phyloP scores from a whole-genome alignment of 2,113 vertebrate genomes.

The Glaucomys volans region DNA sequence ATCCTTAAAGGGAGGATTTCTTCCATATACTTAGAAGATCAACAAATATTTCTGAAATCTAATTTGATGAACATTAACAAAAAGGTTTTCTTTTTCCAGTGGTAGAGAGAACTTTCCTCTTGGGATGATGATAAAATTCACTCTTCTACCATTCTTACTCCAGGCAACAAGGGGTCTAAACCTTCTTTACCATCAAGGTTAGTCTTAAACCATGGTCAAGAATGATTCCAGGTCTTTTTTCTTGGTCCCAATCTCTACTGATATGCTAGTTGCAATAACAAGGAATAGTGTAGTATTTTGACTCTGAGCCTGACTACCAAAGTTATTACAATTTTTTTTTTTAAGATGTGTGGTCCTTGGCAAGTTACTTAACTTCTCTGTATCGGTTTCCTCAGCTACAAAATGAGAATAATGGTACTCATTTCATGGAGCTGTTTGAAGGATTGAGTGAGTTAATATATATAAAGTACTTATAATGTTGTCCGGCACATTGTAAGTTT shows the following conservation, averaged over 20 bases:
- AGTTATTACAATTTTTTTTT: background rate
- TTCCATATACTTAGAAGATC: background rate
- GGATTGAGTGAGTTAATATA: background rate
- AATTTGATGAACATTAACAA: constrained; percentile 26
- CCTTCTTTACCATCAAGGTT: background rate
- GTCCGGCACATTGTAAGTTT: background rate
- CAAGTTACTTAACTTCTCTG: background rate
- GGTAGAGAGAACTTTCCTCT: background rate
- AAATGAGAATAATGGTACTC: no score
- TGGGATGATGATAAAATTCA: background rate
- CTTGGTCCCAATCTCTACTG: background rate
- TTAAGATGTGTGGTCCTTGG: background rate
- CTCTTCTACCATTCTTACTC: background rate
- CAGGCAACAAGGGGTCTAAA: background rate
- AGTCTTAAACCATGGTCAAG: background rate
- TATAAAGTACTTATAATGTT: background rate
- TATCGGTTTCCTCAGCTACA: no score
- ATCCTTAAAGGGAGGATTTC: background rate
- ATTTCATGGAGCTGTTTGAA: background rate
- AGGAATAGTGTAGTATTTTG: background rate
- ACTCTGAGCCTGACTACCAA: background rate
- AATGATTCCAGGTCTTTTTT: background rate
- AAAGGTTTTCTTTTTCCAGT: constrained; percentile 13
- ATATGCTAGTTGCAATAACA: background rate
- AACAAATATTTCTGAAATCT: constrained; percentile 47